Conservation (phyloP, 35 echinoderm and acorn worm genomes). For the Ophiothrix spiculata region DNA sequence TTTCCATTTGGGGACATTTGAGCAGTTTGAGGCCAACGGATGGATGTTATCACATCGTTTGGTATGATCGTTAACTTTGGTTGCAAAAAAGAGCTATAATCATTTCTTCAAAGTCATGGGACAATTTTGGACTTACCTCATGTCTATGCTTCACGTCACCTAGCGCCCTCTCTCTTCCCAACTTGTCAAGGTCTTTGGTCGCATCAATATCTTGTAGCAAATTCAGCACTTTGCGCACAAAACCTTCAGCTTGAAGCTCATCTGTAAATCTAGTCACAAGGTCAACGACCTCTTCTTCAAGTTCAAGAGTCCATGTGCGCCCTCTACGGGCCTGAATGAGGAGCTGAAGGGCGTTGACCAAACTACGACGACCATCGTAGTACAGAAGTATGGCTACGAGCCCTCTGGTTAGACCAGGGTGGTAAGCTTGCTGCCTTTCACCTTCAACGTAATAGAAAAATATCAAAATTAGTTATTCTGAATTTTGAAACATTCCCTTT, state of each 20-base stretch:
- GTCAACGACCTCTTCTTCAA: constrained; percentile 72
- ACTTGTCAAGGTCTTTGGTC: constrained; percentile 64
- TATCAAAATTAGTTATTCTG: too few relatives aligned
- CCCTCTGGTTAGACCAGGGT: constrained; percentile 71
- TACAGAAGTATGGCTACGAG: constrained; percentile 81
- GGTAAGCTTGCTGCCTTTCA: constrained; percentile 80
- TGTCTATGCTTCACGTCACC: constrained; percentile 83
- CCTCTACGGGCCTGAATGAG: constrained; percentile 73
- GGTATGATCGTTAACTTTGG: too few relatives aligned
- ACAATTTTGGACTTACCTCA: too few relatives aligned
- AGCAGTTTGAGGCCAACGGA: too few relatives aligned
- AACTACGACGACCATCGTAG: constrained; percentile 78
- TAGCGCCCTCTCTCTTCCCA: constrained; percentile 67
- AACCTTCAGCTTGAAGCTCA: constrained; percentile 60
- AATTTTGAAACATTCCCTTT: too few relatives aligned
- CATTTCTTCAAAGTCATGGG: too few relatives aligned
- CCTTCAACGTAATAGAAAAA: constrained; percentile 42
- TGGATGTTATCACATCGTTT: too few relatives aligned
- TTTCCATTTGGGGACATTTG: too few relatives aligned
- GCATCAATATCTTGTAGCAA: constrained; percentile 57
- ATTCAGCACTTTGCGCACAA: constrained; percentile 53
- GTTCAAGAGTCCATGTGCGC: constrained; percentile 83
- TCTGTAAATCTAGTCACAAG: constrained; percentile 55
- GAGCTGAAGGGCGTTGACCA: constrained; percentile 71
- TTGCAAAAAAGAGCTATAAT: too few relatives aligned